Percentiles rank a stretch among this genome's conserved stretches.
phyloP scores from a whole-genome alignment of 1,140 invertebrate genomes.

The Hirudo medicinalis region DNA sequence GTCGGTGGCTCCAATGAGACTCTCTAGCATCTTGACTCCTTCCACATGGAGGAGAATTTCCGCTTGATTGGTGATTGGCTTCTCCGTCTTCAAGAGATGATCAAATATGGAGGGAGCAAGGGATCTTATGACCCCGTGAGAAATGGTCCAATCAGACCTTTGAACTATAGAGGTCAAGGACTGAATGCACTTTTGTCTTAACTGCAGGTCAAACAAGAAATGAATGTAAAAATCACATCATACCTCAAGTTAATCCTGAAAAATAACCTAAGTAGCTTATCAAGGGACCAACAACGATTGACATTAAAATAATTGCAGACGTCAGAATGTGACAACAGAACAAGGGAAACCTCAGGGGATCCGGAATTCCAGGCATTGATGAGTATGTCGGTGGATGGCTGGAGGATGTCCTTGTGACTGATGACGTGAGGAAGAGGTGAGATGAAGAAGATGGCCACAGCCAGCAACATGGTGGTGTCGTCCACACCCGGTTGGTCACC shows the following conservation, averaged over 20 bases:
- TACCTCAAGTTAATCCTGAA: too few species aligned
- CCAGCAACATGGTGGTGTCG: conserved; percentile 62
- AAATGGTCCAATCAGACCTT: conserved; percentile 54
- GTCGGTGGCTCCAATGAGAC: conserved; percentile 58
- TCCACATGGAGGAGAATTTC: conserved; percentile 41
- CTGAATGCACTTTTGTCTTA: conserved; percentile 58
- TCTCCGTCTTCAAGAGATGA: conserved; percentile 28
- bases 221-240: too few species aligned
- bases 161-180: conserved; percentile 60
- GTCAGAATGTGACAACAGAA: too few species aligned
- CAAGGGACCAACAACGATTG: too few species aligned
- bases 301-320: too few species aligned
- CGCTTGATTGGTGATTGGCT: conserved; percentile 16
- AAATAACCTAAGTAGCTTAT: too few species aligned
- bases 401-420: conserved; percentile 63
- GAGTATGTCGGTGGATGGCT: conserved; percentile 84
- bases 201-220: not conserved
- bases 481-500: conserved; percentile 49
- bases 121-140: conserved; percentile 65
- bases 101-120: conserved; percentile 49
- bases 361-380: conserved; percentile 66
- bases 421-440: conserved; percentile 63
- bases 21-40: conserved; percentile 45
- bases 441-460: conserved; percentile 72
- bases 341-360: conserved; percentile 52